Base-by-base conservation (phyloP, 2,888 invertebrate genomes). In the Caenorhabditis macrosperma region DNA sequence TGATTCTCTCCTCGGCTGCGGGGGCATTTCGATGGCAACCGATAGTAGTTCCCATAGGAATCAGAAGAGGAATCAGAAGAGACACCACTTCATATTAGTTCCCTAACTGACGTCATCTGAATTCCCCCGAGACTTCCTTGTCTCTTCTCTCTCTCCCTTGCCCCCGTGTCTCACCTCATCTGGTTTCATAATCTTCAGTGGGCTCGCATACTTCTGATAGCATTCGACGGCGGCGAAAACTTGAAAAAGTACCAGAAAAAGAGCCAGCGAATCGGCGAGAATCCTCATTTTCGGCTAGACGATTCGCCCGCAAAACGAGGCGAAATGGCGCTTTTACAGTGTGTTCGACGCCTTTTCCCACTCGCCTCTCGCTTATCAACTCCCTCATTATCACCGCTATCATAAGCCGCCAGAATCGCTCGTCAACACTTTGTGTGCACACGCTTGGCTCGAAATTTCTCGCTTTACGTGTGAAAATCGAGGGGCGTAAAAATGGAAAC, bases 381-480 rank as follows among this genome's bases (percentile, higher is more conserved):
- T 2, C 9, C 3, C 15, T 12, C 38, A 15, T 38, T 38, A 38
- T 38, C 38, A 38, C 38, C 2, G 38, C 15, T 15, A 10, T 38
- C 15, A 9, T 38, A 38, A 38, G 38, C 38, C 38, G 38, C 38
- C 38, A n/a, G 9, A 38, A 38, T 38, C 38, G 15, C 38, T 12
- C 38, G 38, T 38, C 38, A 38, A 38, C 38, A 38, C n/a, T n/a
- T n/a, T n/a, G 38, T 38, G 38, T 38, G 38, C 38, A 35, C 35
- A 59, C 30, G 6, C 10, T 28, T 5, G 20, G 22, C 20, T 6
- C 28, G 22, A 28, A 61, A 54, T 15, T 38, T 63, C 44, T 24
- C 66, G 63, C 71, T 71, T 71, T 71, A 71, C 71, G 71, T 71
- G 71, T 71, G 71, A 71, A 71, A 71, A 60, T 60, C 41, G 44